These are phyloP conservation scores for Teleiodes luculella DNA, from an alignment of 2,888 invertebrate genomes.

Conservation along the genomic window DNA sequence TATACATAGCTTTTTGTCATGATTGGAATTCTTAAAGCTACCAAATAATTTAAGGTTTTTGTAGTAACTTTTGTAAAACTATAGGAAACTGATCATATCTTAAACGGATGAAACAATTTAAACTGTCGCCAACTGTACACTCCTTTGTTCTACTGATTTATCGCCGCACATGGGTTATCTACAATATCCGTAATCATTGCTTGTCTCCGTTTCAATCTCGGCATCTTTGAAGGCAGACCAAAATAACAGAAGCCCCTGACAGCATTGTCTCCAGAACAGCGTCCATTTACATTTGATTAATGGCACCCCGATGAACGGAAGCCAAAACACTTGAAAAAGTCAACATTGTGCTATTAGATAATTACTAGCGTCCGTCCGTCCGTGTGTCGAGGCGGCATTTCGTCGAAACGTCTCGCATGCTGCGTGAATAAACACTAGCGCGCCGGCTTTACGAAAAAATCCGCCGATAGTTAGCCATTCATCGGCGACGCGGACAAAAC, in stretches of 20 bases:
- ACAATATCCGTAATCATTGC: not conserved
- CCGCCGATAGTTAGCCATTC: constrained; percentile 54
- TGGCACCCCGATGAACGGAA: constrained; percentile 62
- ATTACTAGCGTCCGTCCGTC: constrained; percentile 43
- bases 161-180: constrained; percentile 5
- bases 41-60: too few species aligned
- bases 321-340: constrained; percentile 68
- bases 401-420: constrained; percentile 43
- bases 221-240: not conserved
- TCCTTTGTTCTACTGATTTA: not conserved
- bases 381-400: constrained; percentile 64
- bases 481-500: constrained; percentile 72
- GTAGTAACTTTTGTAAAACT: not conserved
- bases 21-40: too few species aligned
- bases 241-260: constrained; percentile 4
- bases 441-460: constrained; percentile 60
- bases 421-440: constrained; percentile 50
- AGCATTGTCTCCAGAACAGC: constrained; percentile 25
- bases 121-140: not conserved
- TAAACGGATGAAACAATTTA: not conserved
- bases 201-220: constrained; percentile 1
- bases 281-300: constrained; percentile 61
- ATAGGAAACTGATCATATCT: not conserved
- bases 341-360: constrained; percentile 68
- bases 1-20: too few species aligned